Percentiles rank a stretch among this genome's conserved stretches.
These are phyloP conservation scores for Calcarius lapponicus DNA, from an alignment of 2,797 vertebrate genomes.

Conservation along the genomic window DNA sequence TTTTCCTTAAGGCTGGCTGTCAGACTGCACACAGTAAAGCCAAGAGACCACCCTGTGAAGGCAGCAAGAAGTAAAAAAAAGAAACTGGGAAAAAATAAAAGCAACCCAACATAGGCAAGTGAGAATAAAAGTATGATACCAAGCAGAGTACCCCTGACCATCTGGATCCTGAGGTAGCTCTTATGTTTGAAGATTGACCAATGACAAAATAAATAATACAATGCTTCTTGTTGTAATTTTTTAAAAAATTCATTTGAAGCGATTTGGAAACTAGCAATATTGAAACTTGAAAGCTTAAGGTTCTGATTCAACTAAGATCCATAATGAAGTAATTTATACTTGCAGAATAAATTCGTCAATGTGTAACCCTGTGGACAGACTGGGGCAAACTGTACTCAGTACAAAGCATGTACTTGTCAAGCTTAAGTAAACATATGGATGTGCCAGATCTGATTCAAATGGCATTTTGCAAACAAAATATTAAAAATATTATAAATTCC, in stretches of 20 bases:
- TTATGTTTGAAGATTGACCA: background rate
- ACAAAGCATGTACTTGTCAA: background rate
- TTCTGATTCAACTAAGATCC: constrained; percentile 46
- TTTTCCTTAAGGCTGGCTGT: background rate
- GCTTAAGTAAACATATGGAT: background rate
- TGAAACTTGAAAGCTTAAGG: background rate
- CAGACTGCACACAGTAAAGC: background rate
- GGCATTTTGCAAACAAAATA: constrained; percentile 18
- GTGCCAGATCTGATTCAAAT: background rate
- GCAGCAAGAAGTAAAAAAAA: background rate
- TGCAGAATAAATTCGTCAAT: constrained; percentile 39
- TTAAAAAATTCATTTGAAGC: background rate
- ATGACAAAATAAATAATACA: background rate
- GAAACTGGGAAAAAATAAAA: background rate
- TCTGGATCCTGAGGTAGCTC: background rate
- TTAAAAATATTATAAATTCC: background rate
- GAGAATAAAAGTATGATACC: background rate
- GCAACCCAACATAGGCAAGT: background rate
- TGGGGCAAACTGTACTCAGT: background rate
- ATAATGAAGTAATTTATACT: constrained; percentile 28
- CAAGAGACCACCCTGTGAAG: background rate
- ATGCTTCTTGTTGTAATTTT: background rate
- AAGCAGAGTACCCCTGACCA: background rate
- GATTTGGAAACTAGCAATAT: background rate
- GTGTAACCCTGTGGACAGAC: background rate